A percentile compares a stretch with the other conserved stretches of the same genome.
Evolutionary conservation across 2,888 invertebrate species (phyloP).

Genomic region (Apotomis capreana): DNA sequence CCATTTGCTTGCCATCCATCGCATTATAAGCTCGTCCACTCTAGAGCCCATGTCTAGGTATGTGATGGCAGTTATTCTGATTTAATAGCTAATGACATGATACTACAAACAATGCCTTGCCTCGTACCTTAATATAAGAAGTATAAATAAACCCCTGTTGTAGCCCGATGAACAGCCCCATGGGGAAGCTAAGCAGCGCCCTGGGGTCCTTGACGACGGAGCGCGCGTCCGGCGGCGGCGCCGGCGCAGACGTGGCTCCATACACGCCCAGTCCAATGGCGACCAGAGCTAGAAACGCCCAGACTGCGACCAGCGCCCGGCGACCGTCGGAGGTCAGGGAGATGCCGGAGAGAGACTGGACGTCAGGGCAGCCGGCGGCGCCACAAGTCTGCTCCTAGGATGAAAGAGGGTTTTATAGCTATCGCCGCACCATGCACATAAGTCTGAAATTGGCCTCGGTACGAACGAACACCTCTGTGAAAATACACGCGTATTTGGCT

Average conservation of each 20-base stretch:
- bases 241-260: slow-evolving; percentile 67
- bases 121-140: slow-evolving; percentile 88
- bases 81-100: too few relatives aligned
- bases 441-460: too few relatives aligned
- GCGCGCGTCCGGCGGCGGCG: slow-evolving; percentile 67
- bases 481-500: too few relatives aligned
- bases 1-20: too few relatives aligned
- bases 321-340: slow-evolving; percentile 69
- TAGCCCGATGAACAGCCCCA: slow-evolving; percentile 91
- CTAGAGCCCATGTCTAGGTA: too few relatives aligned
- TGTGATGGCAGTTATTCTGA: too few relatives aligned
- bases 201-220: slow-evolving; percentile 83
- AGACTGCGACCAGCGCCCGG: slow-evolving; percentile 63
- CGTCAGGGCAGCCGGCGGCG: slow-evolving; percentile 72
- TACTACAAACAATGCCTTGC: too few relatives aligned
- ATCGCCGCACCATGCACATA: too few relatives aligned
- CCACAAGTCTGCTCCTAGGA: slow-evolving; percentile 70
- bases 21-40: too few relatives aligned
- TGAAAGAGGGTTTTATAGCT: too few relatives aligned
- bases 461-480: too few relatives aligned
- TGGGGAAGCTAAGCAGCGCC: slow-evolving; percentile 88
- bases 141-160: slow-evolving; percentile 94
- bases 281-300: slow-evolving; percentile 65
- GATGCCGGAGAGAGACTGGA: slow-evolving; percentile 63
- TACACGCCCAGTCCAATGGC: slow-evolving; percentile 67